Evolutionary conservation across 2,888 invertebrate genomes (phyloP).

Genomic region (Scaptomyza cyrtandrae): DNA sequence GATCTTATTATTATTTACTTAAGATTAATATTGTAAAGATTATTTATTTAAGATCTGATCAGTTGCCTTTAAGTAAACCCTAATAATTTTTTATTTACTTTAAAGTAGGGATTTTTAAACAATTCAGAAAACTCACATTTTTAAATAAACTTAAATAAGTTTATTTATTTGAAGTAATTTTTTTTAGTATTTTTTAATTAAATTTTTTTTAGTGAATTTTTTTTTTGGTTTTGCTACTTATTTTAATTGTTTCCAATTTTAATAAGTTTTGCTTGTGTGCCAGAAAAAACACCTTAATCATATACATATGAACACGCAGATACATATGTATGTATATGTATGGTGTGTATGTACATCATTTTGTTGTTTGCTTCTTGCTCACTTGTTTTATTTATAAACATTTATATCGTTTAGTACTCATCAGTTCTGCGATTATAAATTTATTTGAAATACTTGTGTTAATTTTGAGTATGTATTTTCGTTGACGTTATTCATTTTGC

Average conservation of each 20-base stretch:
- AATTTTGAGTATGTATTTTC: slow-evolving; percentile 22
- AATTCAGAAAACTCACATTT: no score
- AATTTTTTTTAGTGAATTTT: neutral
- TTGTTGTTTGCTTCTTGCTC: slow-evolving; percentile 23
- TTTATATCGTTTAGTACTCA: slow-evolving; percentile 46
- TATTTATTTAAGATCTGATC: no score
- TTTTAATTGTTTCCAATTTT: slow-evolving; percentile 1
- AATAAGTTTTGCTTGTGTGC: slow-evolving; percentile 11
- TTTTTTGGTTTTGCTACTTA: no score
- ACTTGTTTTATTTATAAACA: slow-evolving; percentile 62
- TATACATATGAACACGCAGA: neutral
- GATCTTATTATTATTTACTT: no score
- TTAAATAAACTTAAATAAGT: no score
- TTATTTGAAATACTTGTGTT: slow-evolving; percentile 47
- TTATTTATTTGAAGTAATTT: neutral
- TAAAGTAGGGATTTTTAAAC: no score
- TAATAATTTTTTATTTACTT: no score
- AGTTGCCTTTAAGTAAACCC: no score
- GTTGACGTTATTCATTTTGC: slow-evolving; percentile 30
- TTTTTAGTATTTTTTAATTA: neutral
- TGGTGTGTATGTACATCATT: neutral
- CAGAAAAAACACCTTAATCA: slow-evolving; percentile 29
- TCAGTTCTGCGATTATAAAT: slow-evolving; percentile 39
- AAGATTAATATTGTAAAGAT: no score
- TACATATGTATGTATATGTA: neutral